Evolutionary conservation across 2,797 vertebrate species (phyloP).

Genomic region (Numenius phaeopus): DNA sequence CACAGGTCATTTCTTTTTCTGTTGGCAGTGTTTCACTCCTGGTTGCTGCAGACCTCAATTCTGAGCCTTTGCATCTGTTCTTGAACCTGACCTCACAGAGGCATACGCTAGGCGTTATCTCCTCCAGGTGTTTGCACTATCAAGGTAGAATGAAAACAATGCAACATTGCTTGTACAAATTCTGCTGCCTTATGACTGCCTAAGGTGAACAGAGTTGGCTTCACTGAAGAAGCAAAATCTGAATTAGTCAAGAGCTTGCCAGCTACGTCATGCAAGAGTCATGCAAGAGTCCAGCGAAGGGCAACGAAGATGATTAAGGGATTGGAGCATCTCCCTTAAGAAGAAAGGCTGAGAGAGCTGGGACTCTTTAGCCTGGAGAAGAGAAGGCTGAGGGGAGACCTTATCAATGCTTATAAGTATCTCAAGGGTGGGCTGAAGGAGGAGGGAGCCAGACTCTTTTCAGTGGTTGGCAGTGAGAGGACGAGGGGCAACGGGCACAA

Average conservation of each 20-base stretch:
- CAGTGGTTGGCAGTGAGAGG: too few species aligned
- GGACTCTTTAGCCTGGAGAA: too few species aligned
- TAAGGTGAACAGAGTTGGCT: constrained; percentile 23
- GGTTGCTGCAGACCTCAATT: constrained; percentile 43
- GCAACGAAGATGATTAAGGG: too few species aligned
- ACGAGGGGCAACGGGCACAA: too few species aligned
- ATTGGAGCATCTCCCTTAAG: too few species aligned
- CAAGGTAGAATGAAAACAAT: constrained; percentile 37
- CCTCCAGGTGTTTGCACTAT: constrained; percentile 25
- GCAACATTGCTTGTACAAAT: constrained; percentile 59
- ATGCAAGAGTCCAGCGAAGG: too few species aligned
- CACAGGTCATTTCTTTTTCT: constrained; percentile 48
- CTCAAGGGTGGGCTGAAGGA: too few species aligned
- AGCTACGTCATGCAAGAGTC: background rate
- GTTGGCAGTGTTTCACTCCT: constrained; percentile 32
- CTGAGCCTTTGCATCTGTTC: constrained; percentile 6
- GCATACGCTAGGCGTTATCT: background rate
- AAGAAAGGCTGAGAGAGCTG: too few species aligned
- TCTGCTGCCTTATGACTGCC: constrained; percentile 55
- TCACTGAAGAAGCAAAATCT: constrained; percentile 65
- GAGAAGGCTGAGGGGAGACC: too few species aligned
- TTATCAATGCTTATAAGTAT: too few species aligned
- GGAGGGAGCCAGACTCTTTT: too few species aligned
- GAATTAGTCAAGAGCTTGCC: constrained; percentile 66
- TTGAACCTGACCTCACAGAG: constrained; percentile 21